These are phyloP conservation scores for Hestina assimilis DNA, from an alignment of 1,140 invertebrate species.

Conservation along the genomic window DNA sequence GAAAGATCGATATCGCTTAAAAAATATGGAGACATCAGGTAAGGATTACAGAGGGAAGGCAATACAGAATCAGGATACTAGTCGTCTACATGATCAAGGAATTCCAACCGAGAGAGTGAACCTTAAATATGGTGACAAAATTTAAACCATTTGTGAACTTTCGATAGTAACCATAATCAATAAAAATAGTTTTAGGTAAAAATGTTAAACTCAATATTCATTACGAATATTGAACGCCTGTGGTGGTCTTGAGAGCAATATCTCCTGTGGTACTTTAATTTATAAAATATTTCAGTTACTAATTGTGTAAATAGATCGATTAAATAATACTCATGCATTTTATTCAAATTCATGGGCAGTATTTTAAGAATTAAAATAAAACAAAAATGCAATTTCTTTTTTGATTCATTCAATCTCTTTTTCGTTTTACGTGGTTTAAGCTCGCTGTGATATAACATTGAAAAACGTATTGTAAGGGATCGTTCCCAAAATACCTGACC, in stretches of 20 bases:
- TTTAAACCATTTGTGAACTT: slow-evolving; percentile 39
- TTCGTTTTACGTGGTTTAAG: too few species aligned
- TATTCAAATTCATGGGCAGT: slow-evolving; percentile 48
- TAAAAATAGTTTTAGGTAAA: slow-evolving; percentile 31
- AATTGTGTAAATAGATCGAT: slow-evolving; percentile 19
- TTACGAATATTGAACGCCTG: slow-evolving; percentile 8
- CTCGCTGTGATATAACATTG: too few species aligned
- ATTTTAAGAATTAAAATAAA: slow-evolving; percentile 36
- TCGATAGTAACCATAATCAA: slow-evolving; percentile 14
- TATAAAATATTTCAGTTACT: slow-evolving; percentile 1
- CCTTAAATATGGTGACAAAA: slow-evolving; percentile 71
- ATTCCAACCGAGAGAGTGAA: slow-evolving; percentile 38
- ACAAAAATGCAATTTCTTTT: too few species aligned
- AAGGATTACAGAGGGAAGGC: slow-evolving; percentile 25
- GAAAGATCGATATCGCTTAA: background rate
- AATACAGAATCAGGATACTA: slow-evolving; percentile 19
- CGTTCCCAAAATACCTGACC: too few species aligned
- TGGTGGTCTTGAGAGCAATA: slow-evolving; percentile 3
- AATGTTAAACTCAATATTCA: slow-evolving; percentile 38
- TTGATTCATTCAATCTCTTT: too few species aligned
- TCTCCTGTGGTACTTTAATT: background rate
- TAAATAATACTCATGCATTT: slow-evolving; percentile 62
- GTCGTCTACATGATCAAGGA: slow-evolving; percentile 14
- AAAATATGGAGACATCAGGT: slow-evolving; percentile 9
- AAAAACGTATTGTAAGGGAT: too few species aligned